These are phyloP conservation scores for Fulmarus glacialis DNA, from an alignment of 2,113 vertebrate species.

Conservation along the genomic window DNA sequence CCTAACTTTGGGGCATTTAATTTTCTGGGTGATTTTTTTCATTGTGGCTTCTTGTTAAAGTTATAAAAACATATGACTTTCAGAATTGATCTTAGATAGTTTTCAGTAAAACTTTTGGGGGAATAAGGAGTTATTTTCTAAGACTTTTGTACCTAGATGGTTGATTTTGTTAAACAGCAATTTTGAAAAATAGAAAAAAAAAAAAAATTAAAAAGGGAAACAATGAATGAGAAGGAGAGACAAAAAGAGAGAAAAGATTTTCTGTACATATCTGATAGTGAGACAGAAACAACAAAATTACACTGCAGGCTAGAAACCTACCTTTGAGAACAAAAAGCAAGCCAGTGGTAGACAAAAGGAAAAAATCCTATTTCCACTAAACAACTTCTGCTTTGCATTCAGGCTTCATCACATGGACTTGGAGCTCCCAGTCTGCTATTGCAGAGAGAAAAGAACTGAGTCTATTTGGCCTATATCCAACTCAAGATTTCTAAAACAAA, in stretches of 20 bases:
- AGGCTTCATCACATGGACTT: not conserved
- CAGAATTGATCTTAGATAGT: not conserved
- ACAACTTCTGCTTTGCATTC: not conserved
- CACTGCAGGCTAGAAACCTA: not conserved
- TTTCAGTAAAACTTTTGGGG: not conserved
- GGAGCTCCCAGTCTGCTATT: not conserved
- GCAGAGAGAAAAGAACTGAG: not conserved
- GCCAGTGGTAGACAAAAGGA: not conserved
- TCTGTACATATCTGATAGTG: not conserved
- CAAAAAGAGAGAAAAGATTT: not conserved
- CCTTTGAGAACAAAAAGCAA: not conserved
- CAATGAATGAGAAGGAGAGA: not conserved
- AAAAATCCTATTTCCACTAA: not conserved
- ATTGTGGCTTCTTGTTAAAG: not conserved
- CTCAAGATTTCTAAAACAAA: not conserved
- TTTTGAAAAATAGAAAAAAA: not conserved
- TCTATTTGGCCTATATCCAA: not conserved
- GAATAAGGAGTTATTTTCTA: not conserved
- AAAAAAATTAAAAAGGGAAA: not conserved
- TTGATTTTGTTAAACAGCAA: not conserved
- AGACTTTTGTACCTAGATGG: not conserved
- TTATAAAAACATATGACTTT: not conserved
- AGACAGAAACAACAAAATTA: not conserved
- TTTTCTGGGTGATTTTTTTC: not conserved
- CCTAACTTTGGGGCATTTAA: not conserved